Evolutionary conservation across 2,113 vertebrate genomes (phyloP).

Genomic region (Sminthopsis crassicaudata): DNA sequence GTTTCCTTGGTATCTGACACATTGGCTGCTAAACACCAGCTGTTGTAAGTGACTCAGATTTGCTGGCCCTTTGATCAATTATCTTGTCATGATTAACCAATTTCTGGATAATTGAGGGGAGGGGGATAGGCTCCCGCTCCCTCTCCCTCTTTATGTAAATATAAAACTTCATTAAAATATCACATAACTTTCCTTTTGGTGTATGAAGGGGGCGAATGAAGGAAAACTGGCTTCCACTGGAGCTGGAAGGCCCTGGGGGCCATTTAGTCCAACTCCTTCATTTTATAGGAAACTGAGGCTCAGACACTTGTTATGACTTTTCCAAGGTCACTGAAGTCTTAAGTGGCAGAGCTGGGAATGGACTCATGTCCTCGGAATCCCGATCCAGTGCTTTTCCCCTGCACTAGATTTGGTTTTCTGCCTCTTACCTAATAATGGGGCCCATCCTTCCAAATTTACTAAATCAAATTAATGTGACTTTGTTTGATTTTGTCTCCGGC

Average conservation of each 20-base stretch:
- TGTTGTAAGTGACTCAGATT: constrained; percentile 83
- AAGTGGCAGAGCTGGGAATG: neutral
- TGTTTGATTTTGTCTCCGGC: constrained; percentile 19
- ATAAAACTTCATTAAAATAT: constrained; percentile 67
- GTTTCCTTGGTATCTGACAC: constrained; percentile 88
- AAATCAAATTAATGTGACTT: neutral
- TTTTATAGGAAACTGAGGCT: neutral
- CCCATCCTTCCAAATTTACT: neutral
- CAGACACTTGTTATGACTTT: neutral
- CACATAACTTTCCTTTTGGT: constrained; percentile 42
- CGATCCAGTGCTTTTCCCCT: no score
- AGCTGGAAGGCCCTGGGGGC: neutral
- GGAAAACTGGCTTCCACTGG: constrained; percentile 16
- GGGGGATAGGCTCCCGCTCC: constrained; percentile 50
- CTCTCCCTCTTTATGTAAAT: constrained; percentile 47
- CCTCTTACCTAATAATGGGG: neutral
- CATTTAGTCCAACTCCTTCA: neutral
- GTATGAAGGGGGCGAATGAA: neutral
- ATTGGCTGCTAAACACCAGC: constrained; percentile 83
- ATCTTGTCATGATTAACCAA: constrained; percentile 81
- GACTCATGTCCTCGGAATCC: no score
- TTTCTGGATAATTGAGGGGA: constrained; percentile 75
- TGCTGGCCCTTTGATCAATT: constrained; percentile 83
- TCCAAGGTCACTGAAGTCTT: neutral
- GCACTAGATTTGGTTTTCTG: constrained; percentile 35